Percentiles rank a stretch among this genome's conserved stretches.
Evolutionary conservation across 2,113 vertebrate genomes (phyloP).

Genomic region (Pipra filicauda): DNA sequence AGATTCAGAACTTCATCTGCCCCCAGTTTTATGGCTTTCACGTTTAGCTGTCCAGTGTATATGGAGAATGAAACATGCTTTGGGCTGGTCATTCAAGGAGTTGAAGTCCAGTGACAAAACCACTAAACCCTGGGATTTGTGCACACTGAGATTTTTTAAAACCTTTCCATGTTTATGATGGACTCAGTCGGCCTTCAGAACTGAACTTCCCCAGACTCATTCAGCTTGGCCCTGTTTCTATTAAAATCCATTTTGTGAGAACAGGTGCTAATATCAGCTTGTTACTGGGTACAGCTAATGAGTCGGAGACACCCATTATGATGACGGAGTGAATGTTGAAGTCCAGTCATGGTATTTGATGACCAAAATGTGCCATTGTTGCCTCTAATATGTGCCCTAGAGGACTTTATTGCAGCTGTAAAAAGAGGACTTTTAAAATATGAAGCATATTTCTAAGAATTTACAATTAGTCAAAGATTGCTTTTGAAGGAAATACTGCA

Average conservation of each 20-base stretch:
- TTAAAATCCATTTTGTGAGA: background rate
- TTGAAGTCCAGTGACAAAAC: background rate
- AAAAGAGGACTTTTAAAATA: slow-evolving; percentile 4
- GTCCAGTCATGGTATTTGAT: background rate
- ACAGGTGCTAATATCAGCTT: background rate
- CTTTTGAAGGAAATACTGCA: slow-evolving; percentile 35
- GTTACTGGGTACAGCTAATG: background rate
- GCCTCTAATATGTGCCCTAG: background rate
- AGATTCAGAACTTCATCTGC: background rate
- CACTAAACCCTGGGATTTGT: background rate
- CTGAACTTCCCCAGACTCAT: background rate
- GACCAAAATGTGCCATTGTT: background rate
- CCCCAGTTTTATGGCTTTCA: background rate
- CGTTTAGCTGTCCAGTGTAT: background rate
- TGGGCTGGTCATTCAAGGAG: background rate
- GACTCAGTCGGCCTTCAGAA: background rate
- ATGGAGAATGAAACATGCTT: background rate
- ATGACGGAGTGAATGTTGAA: background rate
- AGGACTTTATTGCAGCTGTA: background rate
- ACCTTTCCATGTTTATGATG: background rate
- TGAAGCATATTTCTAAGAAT: background rate
- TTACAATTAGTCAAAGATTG: slow-evolving; percentile 17
- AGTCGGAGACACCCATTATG: background rate
- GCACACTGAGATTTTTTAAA: background rate
- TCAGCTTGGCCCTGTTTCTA: background rate